phyloP scores from a whole-genome alignment of 2,888 invertebrate species.

The Lapara coniferarum region DNA sequence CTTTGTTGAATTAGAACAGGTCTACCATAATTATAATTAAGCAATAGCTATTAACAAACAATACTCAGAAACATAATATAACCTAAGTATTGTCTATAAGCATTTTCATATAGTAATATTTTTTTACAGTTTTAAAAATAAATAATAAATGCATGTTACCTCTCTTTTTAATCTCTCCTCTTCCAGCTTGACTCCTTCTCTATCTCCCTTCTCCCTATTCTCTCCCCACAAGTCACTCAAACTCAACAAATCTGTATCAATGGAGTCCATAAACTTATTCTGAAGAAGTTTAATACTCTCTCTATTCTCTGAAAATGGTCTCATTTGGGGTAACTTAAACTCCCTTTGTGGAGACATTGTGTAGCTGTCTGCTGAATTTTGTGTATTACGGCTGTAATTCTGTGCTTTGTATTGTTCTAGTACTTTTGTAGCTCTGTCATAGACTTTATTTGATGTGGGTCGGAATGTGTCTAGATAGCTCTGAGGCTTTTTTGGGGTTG shows the following conservation, averaged over 20 bases:
- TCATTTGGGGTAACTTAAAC: conserved; percentile 74
- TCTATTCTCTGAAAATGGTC: conserved; percentile 61
- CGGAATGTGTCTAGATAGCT: conserved; percentile 53
- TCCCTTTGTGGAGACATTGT: conserved; percentile 56
- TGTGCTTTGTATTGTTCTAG: conserved; percentile 70
- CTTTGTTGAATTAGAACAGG: no score
- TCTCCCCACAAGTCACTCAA: conserved; percentile 87
- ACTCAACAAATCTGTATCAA: conserved; percentile 78
- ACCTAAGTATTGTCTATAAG: no score
- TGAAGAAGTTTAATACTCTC: conserved; percentile 55
- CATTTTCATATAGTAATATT: no score
- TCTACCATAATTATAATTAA: no score
- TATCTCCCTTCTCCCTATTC: conserved; percentile 62
- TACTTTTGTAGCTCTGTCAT: conserved; percentile 72
- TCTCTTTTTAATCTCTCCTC: conserved; percentile 90
- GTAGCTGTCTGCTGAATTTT: conserved; percentile 56
- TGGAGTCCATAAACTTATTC: conserved; percentile 63
- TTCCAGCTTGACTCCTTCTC: conserved; percentile 83
- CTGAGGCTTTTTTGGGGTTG: conserved; percentile 67
- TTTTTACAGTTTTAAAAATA: not conserved
- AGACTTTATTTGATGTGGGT: conserved; percentile 74
- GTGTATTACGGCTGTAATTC: conserved; percentile 53
- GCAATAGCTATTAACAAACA: no score
- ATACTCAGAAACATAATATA: no score
- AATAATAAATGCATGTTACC: conserved; percentile 69